Percentiles rank a stretch among this genome's conserved stretches.
phyloP scores from a whole-genome alignment of 2,113 vertebrate genomes.

The Gracilinanus agilis region DNA sequence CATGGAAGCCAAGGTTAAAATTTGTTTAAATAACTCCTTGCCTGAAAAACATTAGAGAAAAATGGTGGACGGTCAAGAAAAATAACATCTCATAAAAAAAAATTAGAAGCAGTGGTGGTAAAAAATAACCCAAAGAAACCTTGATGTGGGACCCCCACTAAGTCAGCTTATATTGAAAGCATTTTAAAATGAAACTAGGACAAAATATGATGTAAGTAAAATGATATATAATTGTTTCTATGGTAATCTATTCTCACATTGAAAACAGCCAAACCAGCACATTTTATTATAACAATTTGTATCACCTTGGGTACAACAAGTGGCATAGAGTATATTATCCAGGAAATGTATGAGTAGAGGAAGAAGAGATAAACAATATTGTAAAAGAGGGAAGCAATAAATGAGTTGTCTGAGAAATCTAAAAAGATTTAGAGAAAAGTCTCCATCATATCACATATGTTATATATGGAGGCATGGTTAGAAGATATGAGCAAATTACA shows the following conservation, averaged over 20 bases:
- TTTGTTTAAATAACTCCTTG: not conserved
- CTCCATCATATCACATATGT: not conserved
- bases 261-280: not conserved
- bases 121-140: not conserved
- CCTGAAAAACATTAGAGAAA: not conserved
- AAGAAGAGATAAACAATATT: not conserved
- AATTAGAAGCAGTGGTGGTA: not conserved
- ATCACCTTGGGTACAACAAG: not conserved
- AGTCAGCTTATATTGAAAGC: not conserved
- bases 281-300: not conserved
- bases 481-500: not conserved
- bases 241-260: not conserved
- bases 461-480: not conserved
- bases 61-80: not conserved
- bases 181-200: not conserved
- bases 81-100: not conserved
- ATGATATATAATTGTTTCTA: not conserved
- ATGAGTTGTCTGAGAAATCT: not conserved
- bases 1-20: not conserved
- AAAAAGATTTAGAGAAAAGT: not conserved
- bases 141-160: not conserved
- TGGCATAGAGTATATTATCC: not conserved
- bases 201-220: not conserved
- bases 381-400: not conserved
- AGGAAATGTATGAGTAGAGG: not conserved